phyloP scores from a whole-genome alignment of 2,797 vertebrate species.

The Acestrorhynchus altus region DNA sequence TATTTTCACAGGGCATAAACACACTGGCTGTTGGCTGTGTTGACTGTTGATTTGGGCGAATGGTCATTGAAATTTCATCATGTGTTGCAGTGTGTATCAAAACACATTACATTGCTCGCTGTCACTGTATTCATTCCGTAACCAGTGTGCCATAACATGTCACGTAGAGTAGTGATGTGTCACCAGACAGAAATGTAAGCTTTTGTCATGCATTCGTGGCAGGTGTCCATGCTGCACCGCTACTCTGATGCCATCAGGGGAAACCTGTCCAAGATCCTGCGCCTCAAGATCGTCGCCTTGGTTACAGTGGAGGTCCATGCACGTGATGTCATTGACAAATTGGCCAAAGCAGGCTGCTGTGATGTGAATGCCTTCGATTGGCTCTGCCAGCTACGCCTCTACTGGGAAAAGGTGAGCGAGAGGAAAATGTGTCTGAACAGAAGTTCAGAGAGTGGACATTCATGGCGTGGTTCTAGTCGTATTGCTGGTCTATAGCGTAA shows the following conservation, averaged over 20 bases:
- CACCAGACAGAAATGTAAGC: not conserved
- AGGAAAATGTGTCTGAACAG: too few species aligned
- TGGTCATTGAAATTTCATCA: slow-evolving; percentile 1
- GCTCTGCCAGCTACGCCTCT: slow-evolving; percentile 87
- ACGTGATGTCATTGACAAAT: slow-evolving; percentile 87
- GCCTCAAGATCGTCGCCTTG: slow-evolving; percentile 87
- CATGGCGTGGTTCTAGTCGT: not conserved
- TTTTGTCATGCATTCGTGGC: slow-evolving; percentile 1
- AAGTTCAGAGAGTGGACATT: not conserved
- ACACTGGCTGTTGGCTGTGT: slow-evolving; percentile 3
- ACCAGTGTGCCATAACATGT: not conserved
- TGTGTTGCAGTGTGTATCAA: not conserved
- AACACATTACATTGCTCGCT: not conserved
- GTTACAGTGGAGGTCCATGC: slow-evolving; percentile 89
- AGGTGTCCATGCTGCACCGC: slow-evolving; percentile 85
- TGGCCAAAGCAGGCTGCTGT: slow-evolving; percentile 78
- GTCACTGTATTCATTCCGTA: not conserved
- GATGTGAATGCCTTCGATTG: slow-evolving; percentile 86
- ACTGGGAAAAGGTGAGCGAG: slow-evolving; percentile 87
- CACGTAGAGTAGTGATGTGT: not conserved
- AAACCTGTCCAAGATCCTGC: slow-evolving; percentile 83
- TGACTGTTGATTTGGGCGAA: slow-evolving; percentile 7
- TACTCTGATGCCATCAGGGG: slow-evolving; percentile 88
- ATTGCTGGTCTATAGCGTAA: too few species aligned
- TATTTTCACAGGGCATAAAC: slow-evolving; percentile 27